Conservation (phyloP, 2,113 vertebrate genomes). For the Pleuronectes platessa region DNA sequence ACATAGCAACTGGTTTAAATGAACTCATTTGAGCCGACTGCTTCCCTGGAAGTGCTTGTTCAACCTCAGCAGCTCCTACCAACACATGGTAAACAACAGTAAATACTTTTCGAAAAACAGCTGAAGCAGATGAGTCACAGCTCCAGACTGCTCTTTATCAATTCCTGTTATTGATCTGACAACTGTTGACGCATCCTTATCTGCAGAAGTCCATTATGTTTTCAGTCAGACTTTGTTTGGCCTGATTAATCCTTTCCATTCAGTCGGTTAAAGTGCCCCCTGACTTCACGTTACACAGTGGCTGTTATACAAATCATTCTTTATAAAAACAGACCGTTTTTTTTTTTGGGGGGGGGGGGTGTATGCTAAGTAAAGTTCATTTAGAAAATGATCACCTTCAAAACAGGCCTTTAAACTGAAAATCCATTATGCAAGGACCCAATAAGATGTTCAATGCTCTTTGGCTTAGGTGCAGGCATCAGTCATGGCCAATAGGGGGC, state of each 20-base stretch:
- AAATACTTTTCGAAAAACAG: conserved; percentile 34
- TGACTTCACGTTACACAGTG: neutral
- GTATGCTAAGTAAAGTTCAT: neutral
- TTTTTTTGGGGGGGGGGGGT: neutral
- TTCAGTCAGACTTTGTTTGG: conserved; percentile 25
- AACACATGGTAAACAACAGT: neutral
- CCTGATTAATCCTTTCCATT: conserved; percentile 31
- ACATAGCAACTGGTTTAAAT: too few species aligned
- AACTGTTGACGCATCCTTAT: conserved; percentile 13
- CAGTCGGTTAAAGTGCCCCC: neutral
- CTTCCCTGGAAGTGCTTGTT: neutral
- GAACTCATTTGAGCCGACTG: neutral
- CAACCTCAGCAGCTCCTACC: too few species aligned
- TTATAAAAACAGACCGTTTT: neutral
- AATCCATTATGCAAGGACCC: neutral
- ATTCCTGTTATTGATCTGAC: conserved; percentile 31
- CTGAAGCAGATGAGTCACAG: neutral
- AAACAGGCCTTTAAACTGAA: too few species aligned
- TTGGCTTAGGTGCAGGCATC: neutral
- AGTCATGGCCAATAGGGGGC: conserved; percentile 54
- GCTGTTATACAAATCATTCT: neutral
- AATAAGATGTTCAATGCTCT: neutral
- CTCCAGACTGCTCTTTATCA: conserved; percentile 12
- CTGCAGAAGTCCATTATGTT: conserved; percentile 29
- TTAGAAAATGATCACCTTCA: neutral